A percentile compares a stretch with the other conserved stretches of the same genome.
phyloP scores from a whole-genome alignment of 2,113 vertebrate species.

The Trochalopteron elliotii region DNA sequence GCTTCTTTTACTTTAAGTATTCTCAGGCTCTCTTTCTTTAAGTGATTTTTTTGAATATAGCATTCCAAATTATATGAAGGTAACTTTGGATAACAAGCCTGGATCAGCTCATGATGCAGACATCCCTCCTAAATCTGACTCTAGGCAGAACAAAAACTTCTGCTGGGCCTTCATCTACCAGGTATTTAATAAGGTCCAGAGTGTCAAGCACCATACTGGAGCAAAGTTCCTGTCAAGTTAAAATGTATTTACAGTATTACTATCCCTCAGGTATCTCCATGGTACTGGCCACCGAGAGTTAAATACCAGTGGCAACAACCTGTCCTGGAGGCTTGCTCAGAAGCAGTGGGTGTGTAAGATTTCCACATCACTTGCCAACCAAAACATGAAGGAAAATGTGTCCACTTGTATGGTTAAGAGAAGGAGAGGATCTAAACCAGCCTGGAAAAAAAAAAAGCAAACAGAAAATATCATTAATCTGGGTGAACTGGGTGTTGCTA shows the following conservation, averaged over 20 bases:
- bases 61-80: not conserved
- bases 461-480: not conserved
- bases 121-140: not conserved
- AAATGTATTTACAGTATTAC: not conserved
- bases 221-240: not conserved
- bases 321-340: not conserved
- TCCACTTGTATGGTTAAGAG: not conserved
- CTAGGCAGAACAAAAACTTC: not conserved
- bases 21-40: not conserved
- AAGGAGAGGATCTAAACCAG: not conserved
- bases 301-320: not conserved
- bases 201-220: not conserved
- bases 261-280: not conserved
- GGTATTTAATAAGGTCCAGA: not conserved
- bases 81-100: not conserved
- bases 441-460: not conserved
- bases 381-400: conserved; percentile 3
- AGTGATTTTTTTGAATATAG: not conserved
- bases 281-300: not conserved
- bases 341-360: not conserved
- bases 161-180: not conserved
- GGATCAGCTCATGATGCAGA: not conserved
- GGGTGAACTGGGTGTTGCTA: not conserved
- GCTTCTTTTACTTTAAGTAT: not conserved
- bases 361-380: conserved; percentile 2